Percentiles rank a stretch among this genome's conserved stretches.
Conservation (phyloP, 2,113 vertebrate genomes). For the Mormyrus lacerda region DNA sequence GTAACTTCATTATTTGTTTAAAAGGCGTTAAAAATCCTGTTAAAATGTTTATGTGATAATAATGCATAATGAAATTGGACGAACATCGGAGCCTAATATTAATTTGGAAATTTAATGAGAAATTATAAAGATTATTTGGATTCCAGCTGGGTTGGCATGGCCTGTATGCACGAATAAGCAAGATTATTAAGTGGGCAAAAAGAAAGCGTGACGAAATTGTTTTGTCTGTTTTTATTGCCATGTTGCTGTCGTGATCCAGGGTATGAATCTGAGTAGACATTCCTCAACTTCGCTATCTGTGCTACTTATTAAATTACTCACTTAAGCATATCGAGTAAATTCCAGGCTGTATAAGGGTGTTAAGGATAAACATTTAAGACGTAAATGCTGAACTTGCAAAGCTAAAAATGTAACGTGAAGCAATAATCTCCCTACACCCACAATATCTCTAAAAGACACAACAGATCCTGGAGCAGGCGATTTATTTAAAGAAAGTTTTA, state of each 20-base stretch:
- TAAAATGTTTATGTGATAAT: background rate
- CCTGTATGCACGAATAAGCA: background rate
- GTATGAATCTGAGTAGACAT: background rate
- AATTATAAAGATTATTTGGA: background rate
- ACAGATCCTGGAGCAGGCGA: background rate
- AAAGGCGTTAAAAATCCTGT: background rate
- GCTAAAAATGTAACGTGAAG: background rate
- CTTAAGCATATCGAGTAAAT: background rate
- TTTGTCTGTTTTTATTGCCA: background rate
- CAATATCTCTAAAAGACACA: background rate
- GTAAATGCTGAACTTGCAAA: background rate
- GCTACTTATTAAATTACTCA: background rate
- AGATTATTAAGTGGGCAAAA: background rate
- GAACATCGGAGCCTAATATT: background rate
- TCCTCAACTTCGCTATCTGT: background rate
- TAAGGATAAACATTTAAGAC: background rate
- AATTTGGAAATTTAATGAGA: background rate
- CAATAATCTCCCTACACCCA: background rate
- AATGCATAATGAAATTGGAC: background rate
- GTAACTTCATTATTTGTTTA: background rate
- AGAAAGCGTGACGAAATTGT: background rate
- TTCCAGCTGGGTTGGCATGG: background rate
- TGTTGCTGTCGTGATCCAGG: background rate
- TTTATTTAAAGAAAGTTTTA: background rate
- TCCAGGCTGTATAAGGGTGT: background rate